phyloP scores from a whole-genome alignment of 53 echinoderm and acorn worm genomes.

The Pentamera pediparva region DNA sequence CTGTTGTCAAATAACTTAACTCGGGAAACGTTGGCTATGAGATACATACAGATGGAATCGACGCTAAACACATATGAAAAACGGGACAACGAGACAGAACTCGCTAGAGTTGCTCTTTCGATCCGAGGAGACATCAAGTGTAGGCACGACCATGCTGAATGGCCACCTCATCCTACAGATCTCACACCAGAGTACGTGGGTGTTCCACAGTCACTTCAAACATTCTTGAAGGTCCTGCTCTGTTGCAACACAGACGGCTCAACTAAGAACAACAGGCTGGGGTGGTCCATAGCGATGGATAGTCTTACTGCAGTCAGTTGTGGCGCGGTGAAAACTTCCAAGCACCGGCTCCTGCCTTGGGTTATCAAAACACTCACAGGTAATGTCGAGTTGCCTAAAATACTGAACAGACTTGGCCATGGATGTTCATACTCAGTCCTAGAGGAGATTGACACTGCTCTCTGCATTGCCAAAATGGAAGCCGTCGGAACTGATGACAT shows the following conservation, averaged over 20 bases:
- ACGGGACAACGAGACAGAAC: too few relatives aligned
- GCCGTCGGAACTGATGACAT: conserved; percentile 9
- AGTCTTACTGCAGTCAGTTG: conserved; percentile 29
- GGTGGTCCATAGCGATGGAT: conserved; percentile 10
- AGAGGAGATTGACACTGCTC: conserved; percentile 48
- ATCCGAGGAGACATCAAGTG: conserved; percentile 36
- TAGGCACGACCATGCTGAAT: neutral
- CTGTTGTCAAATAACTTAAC: neutral
- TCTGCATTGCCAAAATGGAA: conserved; percentile 35
- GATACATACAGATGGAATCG: neutral
- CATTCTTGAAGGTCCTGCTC: conserved; percentile 13
- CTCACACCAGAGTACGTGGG: neutral
- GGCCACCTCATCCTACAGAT: conserved; percentile 30
- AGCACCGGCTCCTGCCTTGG: conserved; percentile 40
- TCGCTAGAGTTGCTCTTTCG: conserved; percentile 43
- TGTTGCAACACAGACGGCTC: conserved; percentile 7
- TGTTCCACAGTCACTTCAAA: conserved; percentile 2
- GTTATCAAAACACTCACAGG: conserved; percentile 44
- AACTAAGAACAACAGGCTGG: conserved; percentile 15
- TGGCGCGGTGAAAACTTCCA: conserved; percentile 14
- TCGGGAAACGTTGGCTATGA: neutral
- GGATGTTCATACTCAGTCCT: conserved; percentile 41
- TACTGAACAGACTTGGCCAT: conserved; percentile 46
- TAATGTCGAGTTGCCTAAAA: conserved; percentile 39
- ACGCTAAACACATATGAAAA: conserved; percentile 1